Evolutionary conservation across 2,888 invertebrate genomes (phyloP).

Genomic region (Schizaphis graminum): DNA sequence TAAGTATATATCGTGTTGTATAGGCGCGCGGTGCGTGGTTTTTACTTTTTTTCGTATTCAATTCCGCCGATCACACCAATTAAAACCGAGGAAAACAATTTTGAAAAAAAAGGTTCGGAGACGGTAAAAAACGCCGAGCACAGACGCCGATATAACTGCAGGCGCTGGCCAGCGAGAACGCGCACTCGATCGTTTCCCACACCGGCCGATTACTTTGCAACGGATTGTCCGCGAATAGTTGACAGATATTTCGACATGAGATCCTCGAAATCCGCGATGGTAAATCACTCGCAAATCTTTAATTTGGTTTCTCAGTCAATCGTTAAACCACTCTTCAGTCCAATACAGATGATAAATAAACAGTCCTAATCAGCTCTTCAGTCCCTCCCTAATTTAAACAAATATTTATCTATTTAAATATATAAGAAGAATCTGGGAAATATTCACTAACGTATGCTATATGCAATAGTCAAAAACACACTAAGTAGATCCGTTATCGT

Average conservation of each 20-base stretch:
- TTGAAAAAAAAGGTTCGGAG: not conserved
- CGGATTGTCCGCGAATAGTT: not conserved
- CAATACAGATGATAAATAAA: no score
- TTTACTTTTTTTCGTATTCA: conserved; percentile 45
- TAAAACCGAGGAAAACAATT: not conserved
- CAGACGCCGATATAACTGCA: conserved; percentile 8
- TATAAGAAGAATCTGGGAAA: not conserved
- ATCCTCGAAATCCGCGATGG: not conserved
- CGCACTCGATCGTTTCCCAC: conserved; percentile 33
- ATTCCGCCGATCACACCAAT: conserved; percentile 51
- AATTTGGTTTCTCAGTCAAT: not conserved
- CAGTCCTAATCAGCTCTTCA: no score
- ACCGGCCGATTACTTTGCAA: not conserved
- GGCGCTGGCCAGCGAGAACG: not conserved
- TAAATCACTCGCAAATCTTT: not conserved
- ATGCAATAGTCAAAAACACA: not conserved
- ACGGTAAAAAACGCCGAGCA: not conserved
- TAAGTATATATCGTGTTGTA: not conserved
- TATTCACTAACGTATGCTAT: not conserved
- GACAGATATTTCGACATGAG: not conserved
- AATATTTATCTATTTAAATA: no score
- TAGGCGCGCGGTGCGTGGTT: not conserved
- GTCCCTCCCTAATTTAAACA: no score
- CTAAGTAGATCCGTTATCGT: not conserved
- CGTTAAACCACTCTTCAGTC: no score